A percentile compares a stretch with the other conserved stretches of the same genome.
These are phyloP conservation scores for Eupristina koningsbergeri DNA, from an alignment of 1,140 invertebrate genomes.

Conservation along the genomic window DNA sequence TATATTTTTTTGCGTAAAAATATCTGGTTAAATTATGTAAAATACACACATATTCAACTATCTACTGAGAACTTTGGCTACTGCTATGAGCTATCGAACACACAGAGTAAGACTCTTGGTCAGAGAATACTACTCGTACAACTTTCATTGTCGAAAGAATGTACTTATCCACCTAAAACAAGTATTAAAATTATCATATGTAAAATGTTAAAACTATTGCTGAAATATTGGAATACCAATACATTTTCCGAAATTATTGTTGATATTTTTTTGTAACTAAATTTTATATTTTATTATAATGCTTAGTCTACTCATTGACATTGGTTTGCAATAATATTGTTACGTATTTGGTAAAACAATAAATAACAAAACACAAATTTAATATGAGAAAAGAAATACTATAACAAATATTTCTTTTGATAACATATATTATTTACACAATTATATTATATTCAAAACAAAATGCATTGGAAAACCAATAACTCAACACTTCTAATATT, in stretches of 20 bases:
- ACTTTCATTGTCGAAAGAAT: slow-evolving; percentile 45
- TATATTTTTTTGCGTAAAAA: slow-evolving; percentile 50
- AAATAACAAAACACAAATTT: slow-evolving; percentile 40
- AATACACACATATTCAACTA: slow-evolving; percentile 50
- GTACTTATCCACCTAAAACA: slow-evolving; percentile 25
- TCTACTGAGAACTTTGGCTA: slow-evolving; percentile 61
- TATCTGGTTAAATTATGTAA: slow-evolving; percentile 50
- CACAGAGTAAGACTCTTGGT: slow-evolving; percentile 47
- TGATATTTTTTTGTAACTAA: not conserved
- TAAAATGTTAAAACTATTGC: slow-evolving; percentile 32
- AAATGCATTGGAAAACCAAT: slow-evolving; percentile 38
- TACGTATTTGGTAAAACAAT: slow-evolving; percentile 16
- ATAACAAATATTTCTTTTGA: slow-evolving; percentile 2
- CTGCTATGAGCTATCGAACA: slow-evolving; percentile 62
- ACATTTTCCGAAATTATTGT: not conserved
- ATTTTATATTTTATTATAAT: slow-evolving; percentile 15
- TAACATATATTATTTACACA: slow-evolving; percentile 3
- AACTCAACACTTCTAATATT: slow-evolving; percentile 8
- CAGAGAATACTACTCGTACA: slow-evolving; percentile 40
- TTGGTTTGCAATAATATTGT: slow-evolving; percentile 26
- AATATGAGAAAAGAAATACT: slow-evolving; percentile 18
- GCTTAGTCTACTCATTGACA: slow-evolving; percentile 7
- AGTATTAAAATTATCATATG: slow-evolving; percentile 39
- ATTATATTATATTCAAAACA: slow-evolving; percentile 10
- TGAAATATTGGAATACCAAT: slow-evolving; percentile 30